Conservation (phyloP, 2,113 vertebrate genomes). For the Archocentrus centrarchus region DNA sequence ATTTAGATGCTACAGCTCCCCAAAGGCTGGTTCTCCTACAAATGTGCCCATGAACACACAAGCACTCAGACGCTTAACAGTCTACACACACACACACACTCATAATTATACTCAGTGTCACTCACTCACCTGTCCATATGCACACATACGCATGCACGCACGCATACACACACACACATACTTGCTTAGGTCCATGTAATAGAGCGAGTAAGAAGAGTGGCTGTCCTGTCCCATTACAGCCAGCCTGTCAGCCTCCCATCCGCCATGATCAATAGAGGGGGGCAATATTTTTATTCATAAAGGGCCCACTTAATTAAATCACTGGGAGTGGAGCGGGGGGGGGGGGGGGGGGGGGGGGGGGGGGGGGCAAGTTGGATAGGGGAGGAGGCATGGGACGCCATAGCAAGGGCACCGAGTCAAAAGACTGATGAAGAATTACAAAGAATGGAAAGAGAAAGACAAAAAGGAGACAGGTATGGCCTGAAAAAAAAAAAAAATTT, state of each 20-base stretch:
- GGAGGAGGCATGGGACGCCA: slow-evolving; percentile 23
- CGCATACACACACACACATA: not conserved
- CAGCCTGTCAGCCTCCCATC: slow-evolving; percentile 85
- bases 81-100: not conserved
- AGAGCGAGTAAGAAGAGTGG: slow-evolving; percentile 80
- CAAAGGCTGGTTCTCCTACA: slow-evolving; percentile 50
- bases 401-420: slow-evolving; percentile 73
- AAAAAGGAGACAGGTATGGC: slow-evolving; percentile 7
- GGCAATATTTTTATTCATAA: slow-evolving; percentile 99
- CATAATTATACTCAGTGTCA: slow-evolving; percentile 31
- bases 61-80: not conserved
- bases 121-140: slow-evolving; percentile 26
- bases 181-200: slow-evolving; percentile 67
- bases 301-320: slow-evolving; percentile 96
- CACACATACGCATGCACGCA: not conserved
- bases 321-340: slow-evolving; percentile 81
- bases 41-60: not conserved
- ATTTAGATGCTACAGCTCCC: slow-evolving; percentile 86
- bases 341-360: not conserved
- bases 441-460: slow-evolving; percentile 44
- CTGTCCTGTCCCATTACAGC: slow-evolving; percentile 72
- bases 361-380: not conserved
- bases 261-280: slow-evolving; percentile 91
- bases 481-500: not conserved
- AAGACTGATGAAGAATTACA: slow-evolving; percentile 71